These are phyloP conservation scores for Chitala chitala DNA, from an alignment of 2,113 vertebrate genomes.

Conservation along the genomic window DNA sequence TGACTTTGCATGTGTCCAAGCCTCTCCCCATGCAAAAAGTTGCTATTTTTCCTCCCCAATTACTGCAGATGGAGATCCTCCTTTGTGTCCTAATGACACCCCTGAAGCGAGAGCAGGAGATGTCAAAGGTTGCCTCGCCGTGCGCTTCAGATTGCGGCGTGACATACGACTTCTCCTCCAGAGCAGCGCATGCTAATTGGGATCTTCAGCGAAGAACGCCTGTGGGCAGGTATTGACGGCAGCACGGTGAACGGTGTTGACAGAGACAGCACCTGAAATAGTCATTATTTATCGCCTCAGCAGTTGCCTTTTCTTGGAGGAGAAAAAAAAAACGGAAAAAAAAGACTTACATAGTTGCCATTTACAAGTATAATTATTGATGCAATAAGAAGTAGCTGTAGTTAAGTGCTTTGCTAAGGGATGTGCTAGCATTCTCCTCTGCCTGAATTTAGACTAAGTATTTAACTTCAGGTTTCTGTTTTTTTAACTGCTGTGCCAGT, in stretches of 20 bases:
- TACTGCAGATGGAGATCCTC: background rate
- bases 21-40: background rate
- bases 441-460: background rate
- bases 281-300: background rate
- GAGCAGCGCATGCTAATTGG: constrained; percentile 15
- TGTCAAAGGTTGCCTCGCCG: constrained; percentile 12
- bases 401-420: background rate
- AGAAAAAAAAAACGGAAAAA: too few relatives aligned
- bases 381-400: background rate
- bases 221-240: background rate
- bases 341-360: too few relatives aligned
- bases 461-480: background rate
- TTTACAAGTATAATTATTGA: background rate
- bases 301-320: too few relatives aligned
- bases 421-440: background rate
- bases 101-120: background rate
- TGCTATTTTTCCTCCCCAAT: background rate
- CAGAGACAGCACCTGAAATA: background rate
- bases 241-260: background rate
- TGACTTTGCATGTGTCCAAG: background rate
- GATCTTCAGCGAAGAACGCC: background rate
- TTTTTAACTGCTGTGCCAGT: background rate
- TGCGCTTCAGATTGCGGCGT: background rate
- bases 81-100: background rate
- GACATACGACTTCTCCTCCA: constrained; percentile 12